phyloP scores from a whole-genome alignment of 2,113 vertebrate species.

The Halcyon senegalensis region DNA sequence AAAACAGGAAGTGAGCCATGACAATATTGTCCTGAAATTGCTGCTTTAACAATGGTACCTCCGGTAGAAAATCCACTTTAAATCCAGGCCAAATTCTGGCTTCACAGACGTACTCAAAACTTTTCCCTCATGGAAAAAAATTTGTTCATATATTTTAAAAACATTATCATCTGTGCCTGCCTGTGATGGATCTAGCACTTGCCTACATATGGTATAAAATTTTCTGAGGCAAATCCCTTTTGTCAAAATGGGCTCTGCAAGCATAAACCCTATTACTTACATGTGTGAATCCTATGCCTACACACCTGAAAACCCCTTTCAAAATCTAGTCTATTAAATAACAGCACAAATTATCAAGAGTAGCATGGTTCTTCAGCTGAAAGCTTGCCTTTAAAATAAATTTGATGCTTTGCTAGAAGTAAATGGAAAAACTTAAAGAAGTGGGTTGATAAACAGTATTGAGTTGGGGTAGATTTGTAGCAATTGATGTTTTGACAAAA shows the following conservation, averaged over 20 bases:
- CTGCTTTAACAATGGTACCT: not conserved
- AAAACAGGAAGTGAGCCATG: not conserved
- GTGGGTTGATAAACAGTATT: constrained; percentile 11
- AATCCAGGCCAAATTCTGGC: not conserved
- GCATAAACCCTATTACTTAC: constrained; percentile 32
- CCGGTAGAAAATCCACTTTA: not conserved
- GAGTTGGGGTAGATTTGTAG: constrained; percentile 1
- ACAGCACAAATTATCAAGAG: not conserved
- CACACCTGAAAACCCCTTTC: constrained; percentile 17
- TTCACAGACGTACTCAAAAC: not conserved
- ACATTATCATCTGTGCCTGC: not conserved
- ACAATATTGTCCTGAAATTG: not conserved
- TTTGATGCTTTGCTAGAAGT: constrained; percentile 25
- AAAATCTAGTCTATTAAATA: constrained; percentile 39
- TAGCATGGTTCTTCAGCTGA: not conserved
- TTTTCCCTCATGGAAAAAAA: not conserved
- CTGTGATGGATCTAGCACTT: constrained; percentile 46
- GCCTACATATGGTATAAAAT: not conserved
- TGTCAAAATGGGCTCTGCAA: constrained; percentile 52
- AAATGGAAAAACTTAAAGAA: constrained; percentile 34
- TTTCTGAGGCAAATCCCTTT: constrained; percentile 42
- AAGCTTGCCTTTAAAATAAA: constrained; percentile 48
- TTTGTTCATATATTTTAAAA: not conserved
- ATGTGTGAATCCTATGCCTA: not conserved
- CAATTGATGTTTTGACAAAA: constrained; percentile 32